Evolutionary conservation across 2,113 vertebrate genomes (phyloP), one percentile per base, ranked within the genome.

Genomic region (Periophthalmus modestus): DNA sequence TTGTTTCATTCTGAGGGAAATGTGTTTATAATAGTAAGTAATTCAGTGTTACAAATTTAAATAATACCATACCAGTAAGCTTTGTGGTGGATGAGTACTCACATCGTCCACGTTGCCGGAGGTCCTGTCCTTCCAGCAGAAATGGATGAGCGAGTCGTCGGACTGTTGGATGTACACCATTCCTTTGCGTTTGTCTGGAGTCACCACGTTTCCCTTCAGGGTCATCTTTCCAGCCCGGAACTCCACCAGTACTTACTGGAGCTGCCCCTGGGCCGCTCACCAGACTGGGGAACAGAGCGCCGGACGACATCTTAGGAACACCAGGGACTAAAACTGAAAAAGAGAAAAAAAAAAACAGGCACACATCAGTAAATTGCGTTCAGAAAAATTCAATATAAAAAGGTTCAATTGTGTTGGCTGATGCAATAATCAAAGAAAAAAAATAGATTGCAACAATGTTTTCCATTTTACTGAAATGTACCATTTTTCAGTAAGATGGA

Each of bases 121-220:
- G 15, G 97, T 97, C 87, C 97, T 89, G 91, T 98, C 97, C 83
- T 98, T 98, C 97, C 97, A 99, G 91, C 97, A 99, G 90, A 98
- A 98, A 89, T 98, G 97, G 50, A 98, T 98, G 77, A 98, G 95
- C 18, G 97, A 98, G 85, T 99, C 97, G 0, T 99, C 97, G 0
- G 97, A 98, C 81, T 99, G 97, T 91, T 99, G 97, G 83, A 99
- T 94, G 90, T 98, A 99, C 61, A 97, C 97, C 0, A 91, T 92
- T 65, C 97, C 97, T 89, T 98, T 98, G 74, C 97, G 95, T 69
- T 98, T 98, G 88, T 99, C 97, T 0, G 97, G 97, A 14, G 96
- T 99, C 69, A 99, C 97, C 0, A 96, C 96, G 58, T 96, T 97
- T 46, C 96, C 96, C 82, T 98, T 97, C 79, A 99, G 66, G 13